Evolutionary conservation across 1,140 invertebrate species (phyloP).

Genomic region (Ceratosolen fusciceps): DNA sequence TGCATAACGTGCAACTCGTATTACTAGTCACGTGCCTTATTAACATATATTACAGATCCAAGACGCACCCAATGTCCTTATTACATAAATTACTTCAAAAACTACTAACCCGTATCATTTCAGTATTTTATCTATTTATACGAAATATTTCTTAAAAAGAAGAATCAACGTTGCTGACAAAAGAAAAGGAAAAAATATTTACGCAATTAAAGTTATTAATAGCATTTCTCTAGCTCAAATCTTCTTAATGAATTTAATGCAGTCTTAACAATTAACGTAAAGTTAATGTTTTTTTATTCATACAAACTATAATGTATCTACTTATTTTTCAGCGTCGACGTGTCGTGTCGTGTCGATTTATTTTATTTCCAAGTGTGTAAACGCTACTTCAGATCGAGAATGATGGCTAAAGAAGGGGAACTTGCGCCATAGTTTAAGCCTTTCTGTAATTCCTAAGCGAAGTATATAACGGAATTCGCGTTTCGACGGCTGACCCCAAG

Average conservation of each 20-base stretch:
- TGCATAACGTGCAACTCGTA: neutral
- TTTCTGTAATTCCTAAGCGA: conserved; percentile 41
- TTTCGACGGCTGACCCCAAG: conserved; percentile 45
- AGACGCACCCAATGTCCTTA: conserved; percentile 6
- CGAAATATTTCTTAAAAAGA: neutral
- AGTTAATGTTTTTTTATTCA: neutral
- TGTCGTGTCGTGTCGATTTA: conserved; percentile 15
- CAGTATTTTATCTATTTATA: neutral
- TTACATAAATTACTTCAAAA: conserved; percentile 35
- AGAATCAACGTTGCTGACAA: neutral
- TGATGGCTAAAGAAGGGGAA: neutral
- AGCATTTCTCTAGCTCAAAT: neutral
- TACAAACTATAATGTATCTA: neutral
- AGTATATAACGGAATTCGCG: conserved; percentile 45
- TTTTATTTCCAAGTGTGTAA: conserved; percentile 2
- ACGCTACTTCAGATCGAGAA: neutral
- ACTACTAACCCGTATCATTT: neutral
- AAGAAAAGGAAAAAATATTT: conserved; percentile 12
- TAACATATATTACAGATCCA: neutral
- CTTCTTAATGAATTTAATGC: too few species aligned
- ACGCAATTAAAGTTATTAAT: neutral
- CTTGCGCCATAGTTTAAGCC: neutral
- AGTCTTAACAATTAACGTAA: neutral
- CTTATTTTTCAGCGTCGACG: neutral
- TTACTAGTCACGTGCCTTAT: neutral